phyloP scores from a whole-genome alignment of 2,888 invertebrate genomes.

The Tenthredo notha region DNA sequence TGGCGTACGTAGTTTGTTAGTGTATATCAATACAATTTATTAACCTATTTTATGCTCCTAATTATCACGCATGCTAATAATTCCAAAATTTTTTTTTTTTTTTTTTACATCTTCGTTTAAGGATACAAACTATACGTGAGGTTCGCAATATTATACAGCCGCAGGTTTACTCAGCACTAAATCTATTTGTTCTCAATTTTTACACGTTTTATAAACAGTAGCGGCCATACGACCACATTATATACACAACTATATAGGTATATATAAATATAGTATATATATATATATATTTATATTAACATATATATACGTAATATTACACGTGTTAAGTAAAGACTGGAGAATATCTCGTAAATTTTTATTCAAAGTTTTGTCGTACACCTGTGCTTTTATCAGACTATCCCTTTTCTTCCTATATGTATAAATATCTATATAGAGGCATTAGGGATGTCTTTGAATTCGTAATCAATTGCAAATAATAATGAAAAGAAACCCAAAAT shows the following conservation, averaged over 20 bases:
- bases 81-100: neutral
- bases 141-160: neutral
- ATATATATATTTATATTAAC: conserved; percentile 6
- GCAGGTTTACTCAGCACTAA: conserved; percentile 3
- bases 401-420: no score
- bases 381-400: no score
- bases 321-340: neutral
- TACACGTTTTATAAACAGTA: conserved; percentile 24
- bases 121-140: neutral
- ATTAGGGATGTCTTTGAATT: no score
- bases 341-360: neutral
- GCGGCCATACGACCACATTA: neutral
- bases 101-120: neutral
- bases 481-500: no score
- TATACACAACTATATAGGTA: neutral
- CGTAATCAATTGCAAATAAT: no score
- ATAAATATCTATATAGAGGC: no score
- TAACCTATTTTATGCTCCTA: neutral
- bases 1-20: neutral
- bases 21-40: neutral
- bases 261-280: neutral
- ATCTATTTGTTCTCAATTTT: conserved; percentile 25
- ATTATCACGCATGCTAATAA: neutral
- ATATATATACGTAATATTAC: neutral
- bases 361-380: neutral